A percentile compares a stretch with the other conserved stretches of the same genome.
phyloP scores from a whole-genome alignment of 2,888 invertebrate species.

The Bedellia somnulentella region DNA sequence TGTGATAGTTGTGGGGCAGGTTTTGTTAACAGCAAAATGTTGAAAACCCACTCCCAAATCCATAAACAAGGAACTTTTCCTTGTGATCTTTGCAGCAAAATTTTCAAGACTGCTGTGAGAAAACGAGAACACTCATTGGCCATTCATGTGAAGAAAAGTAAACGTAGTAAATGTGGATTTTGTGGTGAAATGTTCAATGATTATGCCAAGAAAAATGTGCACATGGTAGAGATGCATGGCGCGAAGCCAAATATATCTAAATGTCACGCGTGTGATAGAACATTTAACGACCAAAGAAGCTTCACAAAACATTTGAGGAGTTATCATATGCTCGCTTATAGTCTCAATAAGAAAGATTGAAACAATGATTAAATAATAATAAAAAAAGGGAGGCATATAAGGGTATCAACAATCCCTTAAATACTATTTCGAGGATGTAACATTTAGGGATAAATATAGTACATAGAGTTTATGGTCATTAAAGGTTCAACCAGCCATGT shows the following conservation, averaged over 20 bases:
- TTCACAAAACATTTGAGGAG: slow-evolving; percentile 42
- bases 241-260: slow-evolving; percentile 30
- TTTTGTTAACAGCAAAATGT: slow-evolving; percentile 18
- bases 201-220: slow-evolving; percentile 34
- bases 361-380: no score
- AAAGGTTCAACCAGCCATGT: no score
- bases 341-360: no score
- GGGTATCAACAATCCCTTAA: no score
- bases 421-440: no score
- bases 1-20: slow-evolving; percentile 24
- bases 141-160: slow-evolving; percentile 23
- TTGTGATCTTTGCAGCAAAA: slow-evolving; percentile 37
- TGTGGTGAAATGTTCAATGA: slow-evolving; percentile 34
- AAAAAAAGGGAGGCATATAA: no score
- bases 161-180: slow-evolving; percentile 25
- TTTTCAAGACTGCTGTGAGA: slow-evolving; percentile 37
- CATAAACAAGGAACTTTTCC: slow-evolving; percentile 24
- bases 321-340: slow-evolving; percentile 18
- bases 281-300: slow-evolving; percentile 45
- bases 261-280: slow-evolving; percentile 46
- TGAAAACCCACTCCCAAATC: slow-evolving; percentile 21
- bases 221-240: slow-evolving; percentile 32
- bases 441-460: no score
- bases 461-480: no score
- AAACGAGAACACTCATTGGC: slow-evolving; percentile 36